Evolutionary conservation across 2,888 invertebrate genomes (phyloP), one percentile per base, ranked within the genome.

Genomic region (Agrochola lota): DNA sequence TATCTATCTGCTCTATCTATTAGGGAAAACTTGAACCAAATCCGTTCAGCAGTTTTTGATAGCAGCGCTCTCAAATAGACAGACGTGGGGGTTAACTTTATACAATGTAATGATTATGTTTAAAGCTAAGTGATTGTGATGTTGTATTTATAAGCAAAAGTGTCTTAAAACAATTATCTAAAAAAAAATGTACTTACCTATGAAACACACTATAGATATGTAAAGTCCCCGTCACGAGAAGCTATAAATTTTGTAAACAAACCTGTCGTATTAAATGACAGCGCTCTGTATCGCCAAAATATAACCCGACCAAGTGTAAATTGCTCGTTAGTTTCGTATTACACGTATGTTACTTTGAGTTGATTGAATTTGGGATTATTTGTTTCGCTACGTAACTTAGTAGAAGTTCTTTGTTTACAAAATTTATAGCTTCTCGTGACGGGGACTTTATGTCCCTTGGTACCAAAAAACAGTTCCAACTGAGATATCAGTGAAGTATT

Each of bases 141-240:
- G 40, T 67, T 46, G n/a, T 82, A 62, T 62, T 60, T 77, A 52
- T 69, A 69, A 64, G 68, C 35, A 59, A 59, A 82, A 77, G 35
- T 76, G 60, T 74, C 26, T 64, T 81, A 57, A 30, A 63, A 63
- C 30, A 40, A 40, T 49, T 63, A 68, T n/a, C 62, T 60, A 60
- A 2, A 9, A 68, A 17, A 59, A 23, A n/a, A 35, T 35, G 40
- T 68, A 52, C 23, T 52, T 20, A 75, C 15, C 26, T 69, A 64
- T 23, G 7, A 43, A 46, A 77, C 15, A 57, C 59, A 35, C 62
- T 52, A 35, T 59, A 74, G 26, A 23, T 46, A 20, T 46, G 46
- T 46, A 35, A 35, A 35, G 35, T 35, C 35, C 3, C 35, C 35
- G 35, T 35, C 35, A 35, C 4, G 35, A 35, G 35, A 35, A 35